Conservation (phyloP, 2,113 vertebrate genomes). For the Psittacula cyanocephala region DNA sequence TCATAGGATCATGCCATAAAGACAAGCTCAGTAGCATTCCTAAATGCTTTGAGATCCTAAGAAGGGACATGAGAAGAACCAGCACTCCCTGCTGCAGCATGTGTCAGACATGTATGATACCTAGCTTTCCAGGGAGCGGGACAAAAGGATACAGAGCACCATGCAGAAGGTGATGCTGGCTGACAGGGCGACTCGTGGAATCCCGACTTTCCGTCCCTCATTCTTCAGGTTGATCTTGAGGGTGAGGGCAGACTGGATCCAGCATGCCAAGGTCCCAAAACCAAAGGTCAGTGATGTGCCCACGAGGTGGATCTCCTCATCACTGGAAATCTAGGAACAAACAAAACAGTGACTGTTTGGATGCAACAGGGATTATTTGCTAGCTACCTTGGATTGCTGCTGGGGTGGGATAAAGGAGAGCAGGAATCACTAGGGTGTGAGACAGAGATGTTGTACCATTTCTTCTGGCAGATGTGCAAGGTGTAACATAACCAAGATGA, state of each 20-base stretch:
- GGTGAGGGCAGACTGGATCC: slow-evolving; percentile 88
- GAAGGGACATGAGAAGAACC: background rate
- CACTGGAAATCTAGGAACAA: slow-evolving; percentile 76
- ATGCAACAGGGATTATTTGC: background rate
- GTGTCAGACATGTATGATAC: rapidly evolving
- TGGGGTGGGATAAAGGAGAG: background rate
- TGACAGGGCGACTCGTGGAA: slow-evolving; percentile 83
- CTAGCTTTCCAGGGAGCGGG: background rate
- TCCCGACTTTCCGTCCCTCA: slow-evolving; percentile 78
- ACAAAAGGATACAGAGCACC: slow-evolving; percentile 89
- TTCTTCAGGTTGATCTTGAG: slow-evolving; percentile 86
- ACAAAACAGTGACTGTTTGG: background rate
- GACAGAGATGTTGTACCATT: background rate
- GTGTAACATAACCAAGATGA: background rate
- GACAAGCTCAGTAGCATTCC: background rate
- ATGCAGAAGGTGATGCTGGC: slow-evolving; percentile 82
- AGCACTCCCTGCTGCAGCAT: background rate
- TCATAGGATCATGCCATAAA: background rate
- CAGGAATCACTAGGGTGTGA: background rate
- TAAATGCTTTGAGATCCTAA: background rate
- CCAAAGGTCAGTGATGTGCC: slow-evolving; percentile 86
- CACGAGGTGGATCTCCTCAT: slow-evolving; percentile 81
- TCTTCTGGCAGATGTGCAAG: background rate
- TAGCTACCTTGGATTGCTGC: background rate
- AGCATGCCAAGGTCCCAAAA: slow-evolving; percentile 87